phyloP scores from a whole-genome alignment of 2,797 vertebrate genomes.

The Selene dorsalis region DNA sequence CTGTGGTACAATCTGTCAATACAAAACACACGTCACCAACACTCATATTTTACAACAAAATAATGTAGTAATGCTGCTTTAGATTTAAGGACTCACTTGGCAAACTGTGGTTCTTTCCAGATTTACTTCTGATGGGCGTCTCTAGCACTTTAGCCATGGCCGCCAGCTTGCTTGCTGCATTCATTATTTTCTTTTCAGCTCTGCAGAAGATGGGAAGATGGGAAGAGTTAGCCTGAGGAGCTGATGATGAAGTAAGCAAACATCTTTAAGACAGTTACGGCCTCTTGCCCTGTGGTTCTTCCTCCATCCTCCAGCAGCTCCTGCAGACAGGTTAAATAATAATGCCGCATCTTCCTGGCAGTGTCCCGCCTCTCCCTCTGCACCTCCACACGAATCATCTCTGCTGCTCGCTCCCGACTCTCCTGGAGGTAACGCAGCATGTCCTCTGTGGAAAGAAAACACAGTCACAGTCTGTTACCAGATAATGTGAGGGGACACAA shows the following conservation, averaged over 20 bases:
- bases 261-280: constrained; percentile 20
- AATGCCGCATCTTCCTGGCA: constrained; percentile 91
- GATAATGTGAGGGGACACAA: neutral
- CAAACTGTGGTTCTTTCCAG: constrained; percentile 60
- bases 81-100: constrained; percentile 67
- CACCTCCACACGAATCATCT: constrained; percentile 91
- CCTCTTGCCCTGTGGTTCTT: constrained; percentile 85
- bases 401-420: constrained; percentile 91
- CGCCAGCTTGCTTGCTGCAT: constrained; percentile 93
- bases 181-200: constrained; percentile 96
- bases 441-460: constrained; percentile 83
- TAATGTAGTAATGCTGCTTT: neutral
- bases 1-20: constrained; percentile 42
- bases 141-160: constrained; percentile 95
- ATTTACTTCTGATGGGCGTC: constrained; percentile 84
- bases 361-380: constrained; percentile 92
- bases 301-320: constrained; percentile 92
- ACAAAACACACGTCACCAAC: constrained; percentile 22
- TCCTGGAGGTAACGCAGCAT: constrained; percentile 94
- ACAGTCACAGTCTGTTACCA: neutral
- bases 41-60: neutral
- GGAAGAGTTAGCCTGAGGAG: constrained; percentile 31
- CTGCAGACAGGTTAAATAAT: constrained; percentile 94
- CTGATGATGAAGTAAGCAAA: constrained; percentile 30
- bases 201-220: constrained; percentile 74